These are phyloP conservation scores for Phaonia tiefii DNA, from an alignment of 2,888 invertebrate species.

Conservation along the genomic window DNA sequence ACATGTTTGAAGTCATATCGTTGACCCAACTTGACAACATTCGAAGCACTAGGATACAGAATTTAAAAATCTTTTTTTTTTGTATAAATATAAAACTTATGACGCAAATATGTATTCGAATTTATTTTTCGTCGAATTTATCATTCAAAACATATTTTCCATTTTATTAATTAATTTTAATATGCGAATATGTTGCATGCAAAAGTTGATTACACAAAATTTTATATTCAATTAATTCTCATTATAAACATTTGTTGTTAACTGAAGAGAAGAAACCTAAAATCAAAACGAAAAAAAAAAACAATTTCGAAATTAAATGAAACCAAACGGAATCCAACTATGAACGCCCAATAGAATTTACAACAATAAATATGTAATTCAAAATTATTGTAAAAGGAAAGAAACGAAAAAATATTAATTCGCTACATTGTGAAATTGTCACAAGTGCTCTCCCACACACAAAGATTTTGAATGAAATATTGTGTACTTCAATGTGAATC, in stretches of 20 bases:
- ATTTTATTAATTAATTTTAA: constrained; percentile 1
- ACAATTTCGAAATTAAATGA: too few species aligned
- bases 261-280: neutral
- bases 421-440: neutral
- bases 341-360: constrained; percentile 24
- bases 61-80: too few species aligned
- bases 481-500: too few species aligned
- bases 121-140: neutral
- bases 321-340: too few species aligned
- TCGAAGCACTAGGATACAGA: too few species aligned
- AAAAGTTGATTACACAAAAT: constrained; percentile 16
- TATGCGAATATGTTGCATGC: constrained; percentile 6
- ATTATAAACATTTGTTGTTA: neutral
- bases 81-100: constrained; percentile 10
- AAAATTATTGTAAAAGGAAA: neutral
- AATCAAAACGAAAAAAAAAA: neutral
- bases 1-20: too few species aligned
- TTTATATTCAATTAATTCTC: constrained; percentile 25
- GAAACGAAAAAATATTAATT: too few species aligned
- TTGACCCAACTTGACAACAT: too few species aligned
- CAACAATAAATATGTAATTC: constrained; percentile 19
- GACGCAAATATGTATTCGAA: neutral
- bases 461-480: too few species aligned
- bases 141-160: neutral
- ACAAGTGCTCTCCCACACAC: too few species aligned